phyloP scores from a whole-genome alignment of 2,888 invertebrate species.

The Drosophila melanosoma region DNA sequence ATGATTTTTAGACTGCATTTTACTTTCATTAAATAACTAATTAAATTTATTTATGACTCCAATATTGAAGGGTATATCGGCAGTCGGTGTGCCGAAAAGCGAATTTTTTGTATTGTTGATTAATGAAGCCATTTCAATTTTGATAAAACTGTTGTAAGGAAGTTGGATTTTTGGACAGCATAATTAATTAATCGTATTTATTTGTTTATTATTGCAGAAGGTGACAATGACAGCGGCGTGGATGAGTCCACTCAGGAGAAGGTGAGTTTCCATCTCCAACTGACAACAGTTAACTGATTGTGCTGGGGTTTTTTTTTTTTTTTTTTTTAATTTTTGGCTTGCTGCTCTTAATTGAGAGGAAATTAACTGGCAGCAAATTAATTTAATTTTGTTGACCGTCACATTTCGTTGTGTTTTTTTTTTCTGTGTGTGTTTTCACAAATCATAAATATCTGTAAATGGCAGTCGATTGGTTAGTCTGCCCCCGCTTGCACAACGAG shows the following conservation, averaged over 20 bases:
- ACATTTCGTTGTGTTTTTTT: conserved; percentile 16
- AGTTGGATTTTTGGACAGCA: not conserved
- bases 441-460: conserved; percentile 82
- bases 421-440: conserved; percentile 57
- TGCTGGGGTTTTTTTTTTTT: conserved; percentile 6
- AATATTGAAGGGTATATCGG: not conserved
- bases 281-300: not conserved
- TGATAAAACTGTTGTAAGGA: not conserved
- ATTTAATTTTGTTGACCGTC: conserved; percentile 57
- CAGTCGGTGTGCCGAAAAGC: not conserved
- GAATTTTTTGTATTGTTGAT: not conserved
- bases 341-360: conserved; percentile 56
- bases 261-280: conserved; percentile 86
- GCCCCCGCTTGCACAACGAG: conserved; percentile 42
- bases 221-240: conserved; percentile 93
- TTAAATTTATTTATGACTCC: not conserved
- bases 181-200: conserved; percentile 17
- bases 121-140: conserved; percentile 52
- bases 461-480: conserved; percentile 48
- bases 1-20: not conserved
- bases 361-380: conserved; percentile 61
- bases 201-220: conserved; percentile 87
- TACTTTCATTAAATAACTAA: fast-evolving
- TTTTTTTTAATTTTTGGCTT: conserved; percentile 34
- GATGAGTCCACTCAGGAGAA: conserved; percentile 93